A percentile compares a stretch with the other conserved stretches of the same genome.
Evolutionary conservation across 2,113 vertebrate species (phyloP).

Genomic region (Sylvietta virens): DNA sequence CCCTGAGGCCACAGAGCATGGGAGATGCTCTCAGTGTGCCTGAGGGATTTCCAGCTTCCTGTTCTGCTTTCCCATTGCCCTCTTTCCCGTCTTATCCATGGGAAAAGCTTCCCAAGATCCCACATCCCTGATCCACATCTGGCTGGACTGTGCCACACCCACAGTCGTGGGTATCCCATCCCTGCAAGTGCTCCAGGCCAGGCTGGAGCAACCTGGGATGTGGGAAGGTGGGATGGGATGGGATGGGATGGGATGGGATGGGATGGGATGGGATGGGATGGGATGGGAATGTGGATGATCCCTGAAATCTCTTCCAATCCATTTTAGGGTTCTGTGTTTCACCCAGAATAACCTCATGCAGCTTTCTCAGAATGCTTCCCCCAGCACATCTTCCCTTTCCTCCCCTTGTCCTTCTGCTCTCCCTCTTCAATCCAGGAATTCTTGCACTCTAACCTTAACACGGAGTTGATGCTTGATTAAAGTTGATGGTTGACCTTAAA

Average conservation of each 20-base stretch:
- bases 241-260: too few species aligned
- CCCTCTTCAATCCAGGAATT: neutral
- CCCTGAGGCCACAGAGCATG: too few species aligned
- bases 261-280: too few species aligned
- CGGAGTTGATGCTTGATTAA: neutral
- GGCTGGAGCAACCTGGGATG: too few species aligned
- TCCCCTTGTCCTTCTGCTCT: neutral
- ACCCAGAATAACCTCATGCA: too few species aligned
- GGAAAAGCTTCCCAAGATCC: too few species aligned
- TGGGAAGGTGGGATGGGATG: too few species aligned
- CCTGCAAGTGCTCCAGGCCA: neutral
- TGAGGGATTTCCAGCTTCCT: rapidly evolving
- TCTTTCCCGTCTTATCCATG: neutral
- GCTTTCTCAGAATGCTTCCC: too few species aligned
- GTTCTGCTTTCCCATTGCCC: rapidly evolving
- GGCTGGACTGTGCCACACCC: too few species aligned
- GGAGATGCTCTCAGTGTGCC: rapidly evolving
- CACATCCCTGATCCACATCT: too few species aligned
- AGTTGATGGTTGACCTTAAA: neutral
- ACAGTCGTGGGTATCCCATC: neutral
- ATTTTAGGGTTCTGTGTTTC: rapidly evolving
- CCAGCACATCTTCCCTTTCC: neutral
- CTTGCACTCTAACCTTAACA: neutral
- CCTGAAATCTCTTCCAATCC: neutral
- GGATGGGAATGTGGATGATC: too few species aligned